Evolutionary conservation across 2,888 invertebrate species (phyloP).

Genomic region (Diaphora mendica): DNA sequence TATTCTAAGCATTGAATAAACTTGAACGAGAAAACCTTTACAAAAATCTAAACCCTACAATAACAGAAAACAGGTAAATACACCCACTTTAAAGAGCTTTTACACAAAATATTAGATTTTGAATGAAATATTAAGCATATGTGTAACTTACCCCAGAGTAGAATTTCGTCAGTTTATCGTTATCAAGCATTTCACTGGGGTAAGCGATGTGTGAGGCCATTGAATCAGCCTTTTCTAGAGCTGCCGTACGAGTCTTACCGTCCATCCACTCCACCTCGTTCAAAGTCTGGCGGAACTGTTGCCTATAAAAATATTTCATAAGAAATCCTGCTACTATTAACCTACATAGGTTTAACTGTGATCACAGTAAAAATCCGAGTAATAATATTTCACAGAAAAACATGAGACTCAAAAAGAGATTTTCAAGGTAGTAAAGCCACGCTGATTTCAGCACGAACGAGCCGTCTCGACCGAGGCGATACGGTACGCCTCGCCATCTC

Average conservation of each 20-base stretch:
- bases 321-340: background rate
- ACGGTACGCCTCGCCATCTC: too few relatives aligned
- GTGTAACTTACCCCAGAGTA: constrained; percentile 88
- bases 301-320: constrained; percentile 56
- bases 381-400: too few relatives aligned
- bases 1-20: too few relatives aligned
- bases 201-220: constrained; percentile 97
- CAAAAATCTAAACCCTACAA: background rate
- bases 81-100: background rate
- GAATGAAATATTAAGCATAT: background rate
- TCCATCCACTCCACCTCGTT: constrained; percentile 97
- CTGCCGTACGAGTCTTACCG: constrained; percentile 90
- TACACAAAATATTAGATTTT: background rate
- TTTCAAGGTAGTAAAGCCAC: too few relatives aligned
- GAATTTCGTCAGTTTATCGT: constrained; percentile 92
- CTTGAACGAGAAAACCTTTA: background rate
- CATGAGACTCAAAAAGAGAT: too few relatives aligned
- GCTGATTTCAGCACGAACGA: too few relatives aligned
- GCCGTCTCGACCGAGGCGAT: too few relatives aligned
- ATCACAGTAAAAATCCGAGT: too few relatives aligned
- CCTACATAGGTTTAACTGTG: background rate
- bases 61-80: background rate
- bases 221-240: constrained; percentile 91
- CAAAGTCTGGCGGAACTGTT: constrained; percentile 93
- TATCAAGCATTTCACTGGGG: constrained; percentile 94